Evolutionary conservation across 2,888 invertebrate species (phyloP).

Genomic region (Acleris laterana): DNA sequence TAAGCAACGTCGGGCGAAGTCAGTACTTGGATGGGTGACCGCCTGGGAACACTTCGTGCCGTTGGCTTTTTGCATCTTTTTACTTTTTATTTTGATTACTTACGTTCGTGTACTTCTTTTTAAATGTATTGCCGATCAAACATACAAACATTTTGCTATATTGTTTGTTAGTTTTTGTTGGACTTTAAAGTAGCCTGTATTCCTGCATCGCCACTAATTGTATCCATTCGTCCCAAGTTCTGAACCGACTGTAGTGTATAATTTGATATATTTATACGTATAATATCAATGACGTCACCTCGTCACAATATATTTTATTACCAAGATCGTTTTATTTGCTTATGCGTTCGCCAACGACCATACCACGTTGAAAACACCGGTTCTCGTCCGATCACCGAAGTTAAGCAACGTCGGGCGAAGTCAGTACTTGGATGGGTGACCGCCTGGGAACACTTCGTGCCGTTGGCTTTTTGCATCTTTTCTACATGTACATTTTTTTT

Average conservation of each 20-base stretch:
- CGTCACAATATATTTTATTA: no score
- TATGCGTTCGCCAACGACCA: slow-evolving; percentile 42
- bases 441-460: slow-evolving; percentile 48
- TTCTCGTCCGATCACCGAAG: slow-evolving; percentile 51
- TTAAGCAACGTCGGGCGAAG: slow-evolving; percentile 49
- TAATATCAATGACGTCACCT: no score
- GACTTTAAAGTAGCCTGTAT: no score
- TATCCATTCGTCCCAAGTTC: no score
- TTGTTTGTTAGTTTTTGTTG: no score
- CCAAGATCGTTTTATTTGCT: background rate
- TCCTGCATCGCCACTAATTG: no score
- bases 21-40: slow-evolving; percentile 49
- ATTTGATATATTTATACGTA: no score
- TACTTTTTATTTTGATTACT: no score
- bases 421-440: slow-evolving; percentile 49
- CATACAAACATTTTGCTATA: no score
- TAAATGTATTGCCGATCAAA: no score
- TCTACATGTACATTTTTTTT: background rate
- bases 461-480: slow-evolving; percentile 41
- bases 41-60: slow-evolving; percentile 48
- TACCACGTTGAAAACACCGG: slow-evolving; percentile 49
- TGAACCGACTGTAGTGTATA: no score
- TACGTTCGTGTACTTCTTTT: no score
- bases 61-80: slow-evolving; percentile 40
- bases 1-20: slow-evolving; percentile 48